A percentile compares a stretch with the other conserved stretches of the same genome.
Evolutionary conservation across 2,797 vertebrate genomes (phyloP).

Genomic region (Ataeniobius toweri): DNA sequence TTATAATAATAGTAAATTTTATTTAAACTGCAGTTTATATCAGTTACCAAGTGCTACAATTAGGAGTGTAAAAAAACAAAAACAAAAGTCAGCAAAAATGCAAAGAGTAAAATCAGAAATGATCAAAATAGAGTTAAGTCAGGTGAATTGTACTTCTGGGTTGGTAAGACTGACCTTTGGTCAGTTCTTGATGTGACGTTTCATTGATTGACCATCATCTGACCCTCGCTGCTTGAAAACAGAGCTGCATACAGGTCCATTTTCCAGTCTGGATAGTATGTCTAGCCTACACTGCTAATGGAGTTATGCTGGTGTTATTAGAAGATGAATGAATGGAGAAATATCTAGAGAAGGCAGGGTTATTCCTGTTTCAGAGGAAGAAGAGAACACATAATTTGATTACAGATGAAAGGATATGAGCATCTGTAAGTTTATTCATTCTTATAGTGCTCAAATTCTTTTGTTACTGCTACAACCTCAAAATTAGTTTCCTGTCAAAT

Average conservation of each 20-base stretch:
- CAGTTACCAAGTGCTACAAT: too few species aligned
- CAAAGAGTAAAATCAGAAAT: too few species aligned
- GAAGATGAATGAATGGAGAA: constrained; percentile 87
- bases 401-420: constrained; percentile 73
- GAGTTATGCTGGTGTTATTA: constrained; percentile 89
- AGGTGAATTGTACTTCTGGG: constrained; percentile 48
- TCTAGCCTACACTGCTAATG: constrained; percentile 88
- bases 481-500: constrained; percentile 36
- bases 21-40: too few species aligned
- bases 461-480: constrained; percentile 42
- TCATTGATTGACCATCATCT: constrained; percentile 81
- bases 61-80: too few species aligned
- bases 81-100: too few species aligned
- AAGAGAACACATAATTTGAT: constrained; percentile 81
- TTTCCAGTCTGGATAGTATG: constrained; percentile 84
- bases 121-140: constrained; percentile 30
- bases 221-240: constrained; percentile 72
- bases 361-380: constrained; percentile 86
- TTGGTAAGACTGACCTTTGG: constrained; percentile 70
- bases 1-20: too few species aligned
- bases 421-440: constrained; percentile 63
- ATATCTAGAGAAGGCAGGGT: constrained; percentile 84
- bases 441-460: constrained; percentile 44
- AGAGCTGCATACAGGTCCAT: constrained; percentile 52
- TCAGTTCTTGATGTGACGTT: constrained; percentile 70